These are phyloP conservation scores for Saccopteryx leptura DNA, from an alignment of 2,113 vertebrate species.

Conservation along the genomic window DNA sequence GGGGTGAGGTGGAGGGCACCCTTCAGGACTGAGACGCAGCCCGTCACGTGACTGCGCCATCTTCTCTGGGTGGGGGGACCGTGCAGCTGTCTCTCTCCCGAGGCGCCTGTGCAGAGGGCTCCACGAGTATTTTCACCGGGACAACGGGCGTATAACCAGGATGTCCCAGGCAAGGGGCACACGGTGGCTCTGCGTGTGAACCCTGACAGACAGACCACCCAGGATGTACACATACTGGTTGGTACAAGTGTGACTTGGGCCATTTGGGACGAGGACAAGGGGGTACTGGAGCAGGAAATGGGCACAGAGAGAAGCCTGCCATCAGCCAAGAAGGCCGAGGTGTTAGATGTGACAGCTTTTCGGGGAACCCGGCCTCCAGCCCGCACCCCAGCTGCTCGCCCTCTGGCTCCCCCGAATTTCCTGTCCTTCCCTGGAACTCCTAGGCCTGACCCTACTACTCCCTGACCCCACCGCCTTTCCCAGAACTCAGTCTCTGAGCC, in stretches of 20 bases:
- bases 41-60: too few relatives aligned
- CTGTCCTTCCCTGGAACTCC: conserved; percentile 75
- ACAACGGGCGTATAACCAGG: not conserved
- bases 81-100: not conserved
- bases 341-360: conserved; percentile 37
- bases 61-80: not conserved
- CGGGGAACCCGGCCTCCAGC: conserved; percentile 52
- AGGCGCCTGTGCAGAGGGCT: not conserved
- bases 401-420: conserved; percentile 64
- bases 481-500: conserved; percentile 74
- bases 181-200: not conserved
- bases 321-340: not conserved
- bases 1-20: not conserved
- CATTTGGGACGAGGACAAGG: not conserved
- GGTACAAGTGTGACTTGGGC: not conserved
- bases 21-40: not conserved
- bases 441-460: conserved; percentile 63
- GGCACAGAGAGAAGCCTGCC: not conserved
- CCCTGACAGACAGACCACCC: not conserved
- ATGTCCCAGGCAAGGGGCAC: not conserved
- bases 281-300: not conserved
- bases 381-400: conserved; percentile 16
- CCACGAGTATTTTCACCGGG: not conserved
- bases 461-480: conserved; percentile 73
- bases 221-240: not conserved